Base-by-base conservation (phyloP, 2,888 invertebrate species). In the Venustoraphidia nigricollis region DNA sequence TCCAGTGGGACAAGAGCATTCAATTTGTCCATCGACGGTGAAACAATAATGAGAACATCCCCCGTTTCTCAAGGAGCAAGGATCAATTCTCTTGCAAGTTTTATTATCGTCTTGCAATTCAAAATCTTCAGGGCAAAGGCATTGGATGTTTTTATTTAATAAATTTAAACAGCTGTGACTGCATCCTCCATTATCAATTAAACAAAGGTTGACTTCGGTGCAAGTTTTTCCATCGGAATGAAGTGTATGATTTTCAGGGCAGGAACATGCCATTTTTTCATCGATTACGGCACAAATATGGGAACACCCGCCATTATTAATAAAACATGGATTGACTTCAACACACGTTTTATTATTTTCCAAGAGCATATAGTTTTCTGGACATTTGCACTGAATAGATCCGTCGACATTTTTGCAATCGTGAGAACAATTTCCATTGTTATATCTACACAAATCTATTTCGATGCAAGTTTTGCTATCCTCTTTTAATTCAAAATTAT, bases 31-130 rank as follows among this genome's bases (percentile, higher is more conserved):
- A 10, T 68, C 67, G 3, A 65, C 62, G 49, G 75, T 73, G 44
- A 66, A 61, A 57, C 83, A 83, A 14, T 69, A 67, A 49, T 81
- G 80, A 5, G 75, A 72, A 59, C 83, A 83, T 36, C 75, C 76
- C 1, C 76, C 78, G 52, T 78, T 76, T 47, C 70, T 68, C 1
- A 62, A 55, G 9, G 62, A 61, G 54, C 83, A 83, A 52, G 51
- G 50, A 41, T 54, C 41, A 9, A 52, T 46, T 11, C 52, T 47
- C 10, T 47, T 41, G 45, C 60, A 60, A 6, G 53, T 58, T 11
- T 34, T 51, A n/a, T 54, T 51, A 44, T 57, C 55, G 8, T 41
- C 63, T 64, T 44, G 54, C 53, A 1, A 61, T 59, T 50, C 66
- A 65, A 10, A 59, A 57, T 53, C 65, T 27, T 69, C 69, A 0